These are phyloP conservation scores for Dryobota labecula DNA, from an alignment of 2,888 invertebrate species.

Conservation along the genomic window DNA sequence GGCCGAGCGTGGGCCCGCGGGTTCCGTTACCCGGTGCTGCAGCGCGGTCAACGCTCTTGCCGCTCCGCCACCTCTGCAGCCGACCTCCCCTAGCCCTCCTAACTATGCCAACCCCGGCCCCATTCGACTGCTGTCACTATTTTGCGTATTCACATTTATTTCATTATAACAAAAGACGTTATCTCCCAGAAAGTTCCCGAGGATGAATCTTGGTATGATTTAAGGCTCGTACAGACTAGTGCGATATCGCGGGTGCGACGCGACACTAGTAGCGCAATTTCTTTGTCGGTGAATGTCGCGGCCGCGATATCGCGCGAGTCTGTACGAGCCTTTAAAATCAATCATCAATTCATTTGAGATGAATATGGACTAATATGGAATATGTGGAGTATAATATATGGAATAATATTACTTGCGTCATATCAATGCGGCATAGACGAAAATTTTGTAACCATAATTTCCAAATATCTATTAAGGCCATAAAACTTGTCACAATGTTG, in stretches of 20 bases:
- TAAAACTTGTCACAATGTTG: constrained; percentile 7
- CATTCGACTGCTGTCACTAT: constrained; percentile 20
- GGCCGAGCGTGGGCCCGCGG: constrained; percentile 74
- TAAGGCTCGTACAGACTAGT: too few relatives aligned
- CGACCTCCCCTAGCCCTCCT: constrained; percentile 62
- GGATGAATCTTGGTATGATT: background rate
- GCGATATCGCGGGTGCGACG: too few relatives aligned
- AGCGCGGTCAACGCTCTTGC: constrained; percentile 85
- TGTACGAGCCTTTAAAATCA: too few relatives aligned
- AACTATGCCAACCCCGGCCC: constrained; percentile 42
- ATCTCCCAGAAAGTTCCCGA: background rate
- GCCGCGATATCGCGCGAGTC: too few relatives aligned
- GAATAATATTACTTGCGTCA: constrained; percentile 29
- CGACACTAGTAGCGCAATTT: too few relatives aligned
- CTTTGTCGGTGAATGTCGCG: too few relatives aligned
- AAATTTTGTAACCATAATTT: background rate
- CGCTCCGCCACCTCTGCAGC: constrained; percentile 82
- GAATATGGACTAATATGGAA: background rate
- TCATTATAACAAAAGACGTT: background rate
- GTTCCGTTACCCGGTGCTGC: constrained; percentile 79
- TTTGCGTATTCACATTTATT: constrained; percentile 1
- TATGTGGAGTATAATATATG: too few relatives aligned
- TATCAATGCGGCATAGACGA: constrained; percentile 18
- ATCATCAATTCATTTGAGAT: too few relatives aligned
- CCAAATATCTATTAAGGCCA: background rate